Base-by-base conservation (phyloP, 2,888 invertebrate species). In the Abrostola tripartita region DNA sequence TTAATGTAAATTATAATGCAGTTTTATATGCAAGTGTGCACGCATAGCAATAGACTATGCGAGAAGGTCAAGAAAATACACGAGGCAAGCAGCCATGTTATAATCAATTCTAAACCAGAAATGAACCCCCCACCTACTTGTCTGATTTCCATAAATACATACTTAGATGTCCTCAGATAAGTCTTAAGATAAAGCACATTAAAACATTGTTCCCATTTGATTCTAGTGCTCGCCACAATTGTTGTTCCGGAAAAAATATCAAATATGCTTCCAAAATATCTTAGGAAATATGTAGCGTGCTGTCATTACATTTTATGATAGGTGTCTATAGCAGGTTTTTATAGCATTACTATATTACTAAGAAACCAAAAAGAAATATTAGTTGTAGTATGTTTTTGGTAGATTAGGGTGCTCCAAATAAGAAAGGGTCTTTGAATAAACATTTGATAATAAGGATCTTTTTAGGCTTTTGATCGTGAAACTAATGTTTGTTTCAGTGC, bases 1-100 rank as follows among this genome's bases (percentile, higher is more conserved):
- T 78, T 68, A 60, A 82, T 76, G 77, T 52, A 55, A 71, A 77
- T 79, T 50, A 60, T 62, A 24, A 73, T 73, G 70, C 69, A 74
- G 59, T 64, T 58, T 37, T 61, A 63, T 54, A 67, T 72, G 68
- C 72, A 73, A 68, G 41, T 47, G 38, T 37, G 11, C 56, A 67
- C 36, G 58, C 59, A 61, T 58, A 65, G 38, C 36, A 63, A 57
- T 64, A 65, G n/a, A 63, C n/a, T 63, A 42, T 41, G 49, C 38
- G 24, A 59, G 63, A 76, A 74, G 74, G 74, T 65, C 52, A 65
- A 49, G 62, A 55, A 11, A 68, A 54, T 40, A 14, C 38, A 56
- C 53, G 51, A 71, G 61, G 58, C 42, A 44, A 57, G 44, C 50
- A 4, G 7, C 14, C n/a, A 40, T 5, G 47, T n/a, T 35, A 24